Percentiles rank a stretch among this genome's conserved stretches.
Evolutionary conservation across 2,113 vertebrate genomes (phyloP).

Genomic region (Perca fluviatilis): DNA sequence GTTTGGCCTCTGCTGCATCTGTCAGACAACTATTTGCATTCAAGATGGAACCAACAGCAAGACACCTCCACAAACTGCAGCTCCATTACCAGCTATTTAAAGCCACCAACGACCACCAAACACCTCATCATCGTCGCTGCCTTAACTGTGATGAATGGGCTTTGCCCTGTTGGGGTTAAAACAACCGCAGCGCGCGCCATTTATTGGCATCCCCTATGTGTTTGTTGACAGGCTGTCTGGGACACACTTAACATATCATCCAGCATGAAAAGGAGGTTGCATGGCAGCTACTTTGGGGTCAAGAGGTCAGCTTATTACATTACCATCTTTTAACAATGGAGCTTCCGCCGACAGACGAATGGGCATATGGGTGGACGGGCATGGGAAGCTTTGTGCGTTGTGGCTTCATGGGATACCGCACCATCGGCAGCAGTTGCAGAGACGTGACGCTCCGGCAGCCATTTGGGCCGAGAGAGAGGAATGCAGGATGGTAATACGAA

Average conservation of each 20-base stretch:
- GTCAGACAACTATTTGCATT: constrained; percentile 26
- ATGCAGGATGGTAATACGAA: constrained; percentile 74
- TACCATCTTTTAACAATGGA: constrained; percentile 85
- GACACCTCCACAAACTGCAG: constrained; percentile 50
- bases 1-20: constrained; percentile 11
- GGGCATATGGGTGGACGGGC: constrained; percentile 66
- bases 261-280: constrained; percentile 76
- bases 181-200: constrained; percentile 72
- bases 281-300: constrained; percentile 70
- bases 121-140: constrained; percentile 80
- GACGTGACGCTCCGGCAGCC: constrained; percentile 62
- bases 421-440: constrained; percentile 37
- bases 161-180: constrained; percentile 78
- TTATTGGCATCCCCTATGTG: constrained; percentile 81
- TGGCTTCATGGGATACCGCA: constrained; percentile 65
- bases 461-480: constrained; percentile 49
- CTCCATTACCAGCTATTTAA: constrained; percentile 67
- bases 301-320: constrained; percentile 85
- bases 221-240: constrained; percentile 91
- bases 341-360: constrained; percentile 80
- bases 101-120: constrained; percentile 68
- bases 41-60: constrained; percentile 5
- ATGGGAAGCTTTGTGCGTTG: constrained; percentile 75
- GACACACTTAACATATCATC: constrained; percentile 88
- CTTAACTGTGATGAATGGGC: constrained; percentile 81